Conservation (phyloP, 1,140 invertebrate species). For the Teleopsis dalmanni region DNA sequence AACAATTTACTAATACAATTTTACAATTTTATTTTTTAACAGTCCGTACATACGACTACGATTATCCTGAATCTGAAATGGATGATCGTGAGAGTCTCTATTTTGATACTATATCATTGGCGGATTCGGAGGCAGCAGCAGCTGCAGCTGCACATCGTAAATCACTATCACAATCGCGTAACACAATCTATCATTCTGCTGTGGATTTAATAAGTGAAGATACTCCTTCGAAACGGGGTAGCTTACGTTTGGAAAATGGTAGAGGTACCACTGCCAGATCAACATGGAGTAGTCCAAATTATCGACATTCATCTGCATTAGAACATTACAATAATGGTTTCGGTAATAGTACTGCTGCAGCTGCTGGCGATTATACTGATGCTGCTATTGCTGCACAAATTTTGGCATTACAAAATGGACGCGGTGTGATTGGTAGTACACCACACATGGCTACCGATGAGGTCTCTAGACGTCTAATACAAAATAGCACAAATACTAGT, state of each 20-base stretch:
- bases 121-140: constrained; percentile 38
- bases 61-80: constrained; percentile 39
- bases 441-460: constrained; percentile 28
- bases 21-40: background rate
- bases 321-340: constrained; percentile 23
- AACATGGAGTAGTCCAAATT: constrained; percentile 20
- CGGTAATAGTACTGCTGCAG: background rate
- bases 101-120: constrained; percentile 41
- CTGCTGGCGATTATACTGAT: constrained; percentile 27
- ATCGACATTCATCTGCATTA: constrained; percentile 33
- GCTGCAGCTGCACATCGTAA: constrained; percentile 38
- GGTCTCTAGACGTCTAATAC: constrained; percentile 43
- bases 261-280: constrained; percentile 13
- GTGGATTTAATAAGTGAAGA: constrained; percentile 36
- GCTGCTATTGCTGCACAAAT: constrained; percentile 32
- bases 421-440: constrained; percentile 10
- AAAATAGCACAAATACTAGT: constrained; percentile 41
- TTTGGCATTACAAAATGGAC: constrained; percentile 32
- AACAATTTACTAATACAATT: background rate
- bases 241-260: constrained; percentile 19
- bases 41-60: constrained; percentile 42
- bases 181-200: constrained; percentile 42
- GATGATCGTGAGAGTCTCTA: constrained; percentile 42
- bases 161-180: constrained; percentile 39
- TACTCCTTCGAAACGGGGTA: constrained; percentile 17